Evolutionary conservation across 2,888 invertebrate genomes (phyloP), one percentile per base, ranked within the genome.

Genomic region (Erannis defoliaria): DNA sequence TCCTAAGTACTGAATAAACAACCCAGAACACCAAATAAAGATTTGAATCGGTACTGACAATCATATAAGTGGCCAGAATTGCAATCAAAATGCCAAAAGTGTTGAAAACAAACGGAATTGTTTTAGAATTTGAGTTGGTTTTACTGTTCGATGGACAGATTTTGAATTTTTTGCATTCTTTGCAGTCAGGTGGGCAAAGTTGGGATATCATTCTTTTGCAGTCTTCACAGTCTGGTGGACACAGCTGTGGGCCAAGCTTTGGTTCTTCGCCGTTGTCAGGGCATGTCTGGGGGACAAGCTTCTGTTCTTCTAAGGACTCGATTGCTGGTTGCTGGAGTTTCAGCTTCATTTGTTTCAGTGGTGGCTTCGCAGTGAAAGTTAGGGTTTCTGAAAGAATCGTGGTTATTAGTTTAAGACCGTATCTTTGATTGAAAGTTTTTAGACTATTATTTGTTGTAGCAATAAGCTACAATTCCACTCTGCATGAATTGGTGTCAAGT

Each of bases 11-110:
- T 0, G 92, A 91, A 62, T 88, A 93, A 29, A 75, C 73, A 2
- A 93, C 73, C 92, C 92, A 93, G 64, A 91, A 90, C 10, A 90
- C 72, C 10, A 93, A 73, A 55, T 90, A 93, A 4, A 91, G 56
- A 18, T 86, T 88, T 0, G 92, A 90, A 53, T 91, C 85, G 0
- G 88, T 86, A 10, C 80, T 82, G 0, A 91, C 73, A 19, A 91
- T 85, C 72, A 90, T 62, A 46, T 90, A 93, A 0, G 85, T 81
- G 0, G 89, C 89, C n/a, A 86, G 57, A 1, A 90, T 65, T 0
- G 91, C 90, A 0, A 90, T 72, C 0, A 90, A 35, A 6, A 91
- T 82, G 0, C 92, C 92, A 1, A 88, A 49, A 0, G 75, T 80
- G 18, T 84, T 88, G 56, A 88, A 82, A 3, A 87, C 40, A 1